Evolutionary conservation across 1,140 invertebrate species (phyloP), one percentile per base, ranked within the genome.

Genomic region (Brachionus rotundiformis): DNA sequence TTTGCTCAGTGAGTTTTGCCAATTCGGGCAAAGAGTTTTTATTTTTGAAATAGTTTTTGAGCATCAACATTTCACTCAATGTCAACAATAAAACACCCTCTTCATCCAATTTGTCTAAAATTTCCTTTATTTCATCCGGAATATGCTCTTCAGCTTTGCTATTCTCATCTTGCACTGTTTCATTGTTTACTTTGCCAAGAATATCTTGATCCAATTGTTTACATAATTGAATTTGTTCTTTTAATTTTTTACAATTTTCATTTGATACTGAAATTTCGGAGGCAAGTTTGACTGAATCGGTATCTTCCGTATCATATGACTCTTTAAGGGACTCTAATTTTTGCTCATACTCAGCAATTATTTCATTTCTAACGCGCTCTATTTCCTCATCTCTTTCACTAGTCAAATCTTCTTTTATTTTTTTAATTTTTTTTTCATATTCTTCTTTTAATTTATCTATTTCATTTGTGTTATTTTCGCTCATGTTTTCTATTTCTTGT

Each of bases 141-240:
- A 29, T 27, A 3, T 5, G 11, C 4, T 36, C 7, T 44, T 73
- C 19, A 11, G n/a, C 36, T 44, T 41, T 7, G 8, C 11, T 27
- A 13, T 27, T 13, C 13, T 23, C 65, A 16, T 36, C 19, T 39
- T 36, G 11, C n/a, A 27, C 3, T 29, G 29, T 68, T 68, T 68
- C 31, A 33, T 16, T 73, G n/a, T n/a, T n/a, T 8, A 73, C 23
- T 73, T 73, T 73, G 11, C 19, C 68, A 16, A 73, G 23, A 25
- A 73, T 73, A 25, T 73, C 68, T 11, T 44, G 16, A 27, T 73
- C 68, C 0, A 73, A 11, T 11, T 73, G 13, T 73, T 73, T 73
- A 25, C 36, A 25, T 47, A 73, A 73, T 73, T 73, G 68, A 44
- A 73, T 73, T 73, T 73, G 68, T 44, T 73, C 68, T 44, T 73